These are phyloP conservation scores for Epiblema foenella DNA, from an alignment of 2,888 invertebrate genomes.

Conservation along the genomic window DNA sequence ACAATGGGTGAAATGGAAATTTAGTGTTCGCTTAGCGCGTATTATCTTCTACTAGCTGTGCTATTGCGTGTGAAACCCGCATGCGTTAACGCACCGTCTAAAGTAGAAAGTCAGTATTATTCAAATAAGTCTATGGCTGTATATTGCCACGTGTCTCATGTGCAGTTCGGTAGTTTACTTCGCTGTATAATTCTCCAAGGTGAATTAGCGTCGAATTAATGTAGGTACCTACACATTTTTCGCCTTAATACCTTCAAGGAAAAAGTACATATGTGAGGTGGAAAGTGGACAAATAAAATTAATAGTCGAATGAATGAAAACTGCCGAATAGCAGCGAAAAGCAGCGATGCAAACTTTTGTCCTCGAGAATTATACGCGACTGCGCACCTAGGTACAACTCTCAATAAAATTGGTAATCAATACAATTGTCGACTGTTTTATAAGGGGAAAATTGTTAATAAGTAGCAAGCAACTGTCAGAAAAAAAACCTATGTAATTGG, in stretches of 20 bases:
- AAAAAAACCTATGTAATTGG: conserved; percentile 9
- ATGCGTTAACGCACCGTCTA: conserved; percentile 43
- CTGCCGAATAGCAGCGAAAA: too few species aligned
- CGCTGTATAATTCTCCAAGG: conserved; percentile 12
- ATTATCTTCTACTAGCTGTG: conserved; percentile 27
- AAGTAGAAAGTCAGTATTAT: conserved; percentile 29
- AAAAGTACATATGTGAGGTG: too few species aligned
- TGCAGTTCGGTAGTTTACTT: not conserved
- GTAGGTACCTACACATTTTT: too few species aligned
- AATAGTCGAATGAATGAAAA: too few species aligned
- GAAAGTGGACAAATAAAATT: too few species aligned
- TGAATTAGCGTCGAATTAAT: not conserved
- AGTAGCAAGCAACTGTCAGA: conserved; percentile 26
- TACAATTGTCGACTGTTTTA: conserved; percentile 11
- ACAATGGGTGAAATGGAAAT: conserved; percentile 30
- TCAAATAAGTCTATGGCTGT: conserved; percentile 3
- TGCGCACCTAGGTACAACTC: not conserved
- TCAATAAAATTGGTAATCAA: not conserved
- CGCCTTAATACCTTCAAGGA: too few species aligned
- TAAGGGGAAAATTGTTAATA: not conserved
- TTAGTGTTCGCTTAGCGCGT: conserved; percentile 37
- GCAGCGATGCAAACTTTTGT: not conserved
- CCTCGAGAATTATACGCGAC: not conserved
- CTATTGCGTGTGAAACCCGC: conserved; percentile 54
- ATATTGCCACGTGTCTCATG: not conserved